Evolutionary conservation across 1,140 invertebrate genomes (phyloP).

Genomic region (Heliconius hewitsoni): DNA sequence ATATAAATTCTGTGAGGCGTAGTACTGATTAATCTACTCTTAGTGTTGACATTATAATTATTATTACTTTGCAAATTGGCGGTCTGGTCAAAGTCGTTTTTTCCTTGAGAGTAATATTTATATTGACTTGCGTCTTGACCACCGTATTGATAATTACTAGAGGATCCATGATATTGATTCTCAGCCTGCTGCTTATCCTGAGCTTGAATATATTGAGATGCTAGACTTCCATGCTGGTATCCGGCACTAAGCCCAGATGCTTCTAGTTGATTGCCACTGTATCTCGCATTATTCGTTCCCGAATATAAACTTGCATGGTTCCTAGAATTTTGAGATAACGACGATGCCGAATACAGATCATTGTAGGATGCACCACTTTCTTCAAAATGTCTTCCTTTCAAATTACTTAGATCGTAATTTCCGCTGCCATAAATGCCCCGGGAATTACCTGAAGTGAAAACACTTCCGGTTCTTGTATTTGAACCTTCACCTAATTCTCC

Average conservation of each 20-base stretch:
- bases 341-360: constrained; percentile 49
- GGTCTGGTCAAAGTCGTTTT: constrained; percentile 46
- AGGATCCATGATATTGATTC: constrained; percentile 41
- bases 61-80: constrained; percentile 36
- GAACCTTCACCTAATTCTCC: constrained; percentile 71
- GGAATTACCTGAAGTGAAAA: constrained; percentile 70
- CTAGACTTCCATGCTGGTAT: constrained; percentile 39
- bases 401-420: constrained; percentile 61
- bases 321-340: constrained; percentile 47
- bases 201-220: constrained; percentile 41
- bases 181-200: constrained; percentile 45
- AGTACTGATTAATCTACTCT: constrained; percentile 44
- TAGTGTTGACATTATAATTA: constrained; percentile 39
- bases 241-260: constrained; percentile 41
- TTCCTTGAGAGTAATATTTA: constrained; percentile 50
- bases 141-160: constrained; percentile 48
- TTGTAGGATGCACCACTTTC: constrained; percentile 47
- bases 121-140: constrained; percentile 46
- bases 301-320: constrained; percentile 42
- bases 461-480: constrained; percentile 63
- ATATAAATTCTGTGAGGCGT: constrained; percentile 58
- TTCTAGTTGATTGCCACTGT: constrained; percentile 45
- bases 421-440: constrained; percentile 69
- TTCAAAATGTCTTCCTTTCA: constrained; percentile 67
- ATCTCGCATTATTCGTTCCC: constrained; percentile 41